Conservation (phyloP, 2,888 invertebrate species). For the Sarcophaga carnaria region DNA sequence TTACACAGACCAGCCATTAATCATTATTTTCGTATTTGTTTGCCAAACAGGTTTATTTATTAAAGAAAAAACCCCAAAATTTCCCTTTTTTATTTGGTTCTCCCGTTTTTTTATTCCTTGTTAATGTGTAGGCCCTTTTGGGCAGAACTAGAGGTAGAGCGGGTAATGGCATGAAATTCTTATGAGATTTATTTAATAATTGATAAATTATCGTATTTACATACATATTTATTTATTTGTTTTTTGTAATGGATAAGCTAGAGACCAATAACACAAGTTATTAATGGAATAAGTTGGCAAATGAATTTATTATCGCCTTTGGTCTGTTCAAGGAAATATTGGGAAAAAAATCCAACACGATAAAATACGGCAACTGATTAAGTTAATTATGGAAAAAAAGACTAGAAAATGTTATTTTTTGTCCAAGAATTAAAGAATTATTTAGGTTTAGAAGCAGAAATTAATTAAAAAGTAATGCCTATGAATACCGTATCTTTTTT, state of each 20-base stretch:
- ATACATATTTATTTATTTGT: not conserved
- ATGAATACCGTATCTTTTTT: too few species aligned
- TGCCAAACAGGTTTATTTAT: not conserved
- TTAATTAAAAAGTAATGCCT: too few species aligned
- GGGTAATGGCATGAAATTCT: slow-evolving; percentile 7
- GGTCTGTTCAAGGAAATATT: not conserved
- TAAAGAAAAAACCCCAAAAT: not conserved
- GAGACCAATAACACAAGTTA: slow-evolving; percentile 1
- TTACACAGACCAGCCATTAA: not conserved
- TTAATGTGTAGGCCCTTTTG: not conserved
- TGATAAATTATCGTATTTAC: slow-evolving; percentile 27
- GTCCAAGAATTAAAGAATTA: not conserved
- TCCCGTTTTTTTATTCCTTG: too few species aligned
- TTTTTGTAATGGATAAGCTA: not conserved
- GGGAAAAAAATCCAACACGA: not conserved
- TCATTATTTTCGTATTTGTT: not conserved
- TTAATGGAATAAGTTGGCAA: slow-evolving; percentile 1
- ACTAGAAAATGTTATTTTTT: not conserved
- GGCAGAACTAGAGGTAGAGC: not conserved
- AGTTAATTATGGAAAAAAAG: not conserved
- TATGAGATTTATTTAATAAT: slow-evolving; percentile 38
- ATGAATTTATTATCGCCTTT: not conserved
- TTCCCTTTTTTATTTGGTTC: not conserved
- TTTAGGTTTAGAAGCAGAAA: too few species aligned
- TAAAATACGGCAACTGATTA: not conserved